Base-by-base conservation (phyloP, 2,888 invertebrate species). In the Cheilosia vulpina region DNA sequence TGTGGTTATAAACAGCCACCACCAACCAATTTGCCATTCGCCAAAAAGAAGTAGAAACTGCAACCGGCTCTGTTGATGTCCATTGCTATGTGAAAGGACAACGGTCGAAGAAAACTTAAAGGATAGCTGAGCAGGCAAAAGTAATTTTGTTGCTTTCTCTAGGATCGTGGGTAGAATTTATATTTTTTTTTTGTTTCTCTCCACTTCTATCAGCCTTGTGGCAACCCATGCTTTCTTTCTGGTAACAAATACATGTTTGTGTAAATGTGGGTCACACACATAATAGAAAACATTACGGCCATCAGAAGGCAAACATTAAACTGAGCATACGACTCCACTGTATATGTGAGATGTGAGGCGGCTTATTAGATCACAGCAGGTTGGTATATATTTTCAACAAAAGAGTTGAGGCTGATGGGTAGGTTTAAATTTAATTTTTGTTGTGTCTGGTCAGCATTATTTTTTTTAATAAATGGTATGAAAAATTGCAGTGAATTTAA, bases 71-170 rank as follows among this genome's bases (percentile, higher is more conserved):
- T 24, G 31, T 27, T 47, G 72, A 78, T 78, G 72, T 62, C 55
- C 69, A 60, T 58, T 79, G 63, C 52, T 63, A 13, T 72, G 27
- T 31, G 45, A 55, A 69, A 63, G 76, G 81, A 83, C 72, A 73
- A 73, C 50, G 57, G 62, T 17, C 60, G 24, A 52, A 68, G 75
- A 62, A 87, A 88, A 87, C 87, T 75, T 79, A 79, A 88, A 79
- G 77, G 78, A 85, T 78, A 88, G 87, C 78, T 78, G 77, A 81
- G 60, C 72, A 87, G 85, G 87, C 87, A 87, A 89, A 90, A 90
- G 89, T 88, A 87, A 88, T 89, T 90, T 90, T 90, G 89, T 90
- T 90, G 90, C 90, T 90, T 90, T 47, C 52, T 47, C 58, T 31
- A n/a, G 69, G 55, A 79, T 79, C 84, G 84, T 84, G 84, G 75